Evolutionary conservation across 1,140 invertebrate genomes (phyloP), one percentile per base, ranked within the genome.

Genomic region (Saccostrea glomerata): DNA sequence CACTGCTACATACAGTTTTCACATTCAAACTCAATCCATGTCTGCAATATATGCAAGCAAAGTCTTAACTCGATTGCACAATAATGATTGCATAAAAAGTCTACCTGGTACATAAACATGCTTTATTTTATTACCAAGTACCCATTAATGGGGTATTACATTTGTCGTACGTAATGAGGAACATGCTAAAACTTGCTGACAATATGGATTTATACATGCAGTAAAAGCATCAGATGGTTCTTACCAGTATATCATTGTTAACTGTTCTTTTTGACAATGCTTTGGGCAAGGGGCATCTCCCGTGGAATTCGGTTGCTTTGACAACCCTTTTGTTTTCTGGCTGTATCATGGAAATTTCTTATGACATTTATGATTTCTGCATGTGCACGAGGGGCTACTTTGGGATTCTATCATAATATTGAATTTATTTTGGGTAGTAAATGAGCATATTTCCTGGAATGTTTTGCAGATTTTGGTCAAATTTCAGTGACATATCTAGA

Each of bases 281-380:
- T 13, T 23, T 23, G 23, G 66, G 12, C 25, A 25, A 73, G 0
- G 66, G n/a, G 30, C 11, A 63, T 63, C 15, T 20, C n/a, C 58
- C 1, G 1, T 11, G 70, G 70, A 77, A 77, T 77, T 25, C 25
- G 70, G 70, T 77, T 77, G 25, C 70, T 25, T 12, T 36, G 30
- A 36, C 70, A 77, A 77, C 70, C 11, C 5, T 36, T 15, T 6
- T 77, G 13, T 23, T 77, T 77, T 77, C 7, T 15, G 13, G 70
- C 15, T 12, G 23, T 5, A 36, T 25, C 70, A 77, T 30, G 23
- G 17, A 77, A 30, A 77, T 77, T 36, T 30, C 25, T 30, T 77
- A 30, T 36, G 70, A 30, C 70, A 77, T 36, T 15, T 77, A 30
- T 77, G 70, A 36, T 77, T 77, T 77, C 30, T 77, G 25, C 70